A percentile compares a stretch with the other conserved stretches of the same genome.
These are phyloP conservation scores for Silurus lanzhouensis DNA, from an alignment of 2,797 vertebrate genomes.

Conservation along the genomic window DNA sequence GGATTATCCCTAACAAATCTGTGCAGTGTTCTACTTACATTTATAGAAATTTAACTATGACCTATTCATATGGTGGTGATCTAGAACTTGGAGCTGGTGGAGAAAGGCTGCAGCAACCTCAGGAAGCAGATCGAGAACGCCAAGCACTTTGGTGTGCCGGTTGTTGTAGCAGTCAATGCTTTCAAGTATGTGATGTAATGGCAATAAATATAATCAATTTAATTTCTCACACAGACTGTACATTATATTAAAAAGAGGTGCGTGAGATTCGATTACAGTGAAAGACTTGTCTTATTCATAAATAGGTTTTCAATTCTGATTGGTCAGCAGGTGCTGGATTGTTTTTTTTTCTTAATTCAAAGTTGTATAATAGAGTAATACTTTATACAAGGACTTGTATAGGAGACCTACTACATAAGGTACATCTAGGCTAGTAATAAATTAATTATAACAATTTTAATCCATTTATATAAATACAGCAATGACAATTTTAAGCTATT, in stretches of 20 bases:
- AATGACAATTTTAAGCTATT: neutral
- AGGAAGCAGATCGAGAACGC: slow-evolving; percentile 95
- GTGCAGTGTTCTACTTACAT: neutral
- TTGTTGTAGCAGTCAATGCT: slow-evolving; percentile 92
- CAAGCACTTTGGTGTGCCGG: slow-evolving; percentile 86
- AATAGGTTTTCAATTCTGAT: neutral
- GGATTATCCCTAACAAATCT: neutral
- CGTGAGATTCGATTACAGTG: neutral
- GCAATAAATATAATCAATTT: neutral
- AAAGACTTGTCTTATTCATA: neutral
- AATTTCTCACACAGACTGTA: neutral
- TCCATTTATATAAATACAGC: neutral
- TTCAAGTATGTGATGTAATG: slow-evolving; percentile 83
- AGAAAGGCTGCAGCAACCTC: slow-evolving; percentile 91
- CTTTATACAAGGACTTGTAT: neutral
- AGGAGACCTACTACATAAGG: neutral
- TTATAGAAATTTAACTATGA: neutral
- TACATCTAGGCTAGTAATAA: neutral
- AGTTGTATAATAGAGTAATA: neutral
- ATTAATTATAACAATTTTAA: neutral
- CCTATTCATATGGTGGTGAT: neutral
- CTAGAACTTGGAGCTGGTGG: slow-evolving; percentile 88
- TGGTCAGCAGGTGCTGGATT: neutral
- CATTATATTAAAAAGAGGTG: neutral
- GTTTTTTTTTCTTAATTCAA: neutral